These are phyloP conservation scores for Upupa epops DNA, from an alignment of 2,113 vertebrate genomes.

Conservation along the genomic window DNA sequence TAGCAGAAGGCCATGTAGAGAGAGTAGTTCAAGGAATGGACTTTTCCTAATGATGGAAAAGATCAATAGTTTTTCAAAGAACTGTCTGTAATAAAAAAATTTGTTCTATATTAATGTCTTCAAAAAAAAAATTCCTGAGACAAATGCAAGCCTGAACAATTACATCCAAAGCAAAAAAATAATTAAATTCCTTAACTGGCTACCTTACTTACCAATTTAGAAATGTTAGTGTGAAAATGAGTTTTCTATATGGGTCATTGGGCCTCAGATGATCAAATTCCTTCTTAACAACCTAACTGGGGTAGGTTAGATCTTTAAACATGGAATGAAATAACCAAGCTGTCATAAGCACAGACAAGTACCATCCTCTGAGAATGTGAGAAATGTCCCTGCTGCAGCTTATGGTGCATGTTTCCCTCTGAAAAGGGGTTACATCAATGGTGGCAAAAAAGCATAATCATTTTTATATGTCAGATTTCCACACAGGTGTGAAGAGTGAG, in stretches of 20 bases:
- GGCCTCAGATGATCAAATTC: slow-evolving; percentile 24
- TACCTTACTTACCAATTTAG: background rate
- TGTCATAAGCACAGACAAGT: background rate
- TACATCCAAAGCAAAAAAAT: slow-evolving; percentile 5
- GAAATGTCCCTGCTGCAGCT: background rate
- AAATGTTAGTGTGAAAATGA: background rate
- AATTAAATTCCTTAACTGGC: background rate
- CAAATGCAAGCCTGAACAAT: background rate
- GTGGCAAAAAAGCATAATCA: background rate
- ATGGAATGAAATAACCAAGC: background rate
- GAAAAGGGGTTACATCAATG: background rate
- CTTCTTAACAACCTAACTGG: background rate
- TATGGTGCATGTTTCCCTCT: background rate
- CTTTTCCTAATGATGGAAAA: background rate
- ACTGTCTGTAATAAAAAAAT: background rate
- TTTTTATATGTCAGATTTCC: background rate
- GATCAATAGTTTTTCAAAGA: background rate
- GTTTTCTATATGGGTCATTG: background rate
- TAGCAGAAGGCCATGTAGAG: background rate
- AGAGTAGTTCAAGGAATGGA: background rate
- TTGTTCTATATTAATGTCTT: background rate
- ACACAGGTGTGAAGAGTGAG: background rate
- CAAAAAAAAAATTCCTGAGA: background rate
- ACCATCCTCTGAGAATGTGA: background rate
- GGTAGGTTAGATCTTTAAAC: background rate